Evolutionary conservation across 2,797 vertebrate species (phyloP).

Genomic region (Lagodon rhomboides): DNA sequence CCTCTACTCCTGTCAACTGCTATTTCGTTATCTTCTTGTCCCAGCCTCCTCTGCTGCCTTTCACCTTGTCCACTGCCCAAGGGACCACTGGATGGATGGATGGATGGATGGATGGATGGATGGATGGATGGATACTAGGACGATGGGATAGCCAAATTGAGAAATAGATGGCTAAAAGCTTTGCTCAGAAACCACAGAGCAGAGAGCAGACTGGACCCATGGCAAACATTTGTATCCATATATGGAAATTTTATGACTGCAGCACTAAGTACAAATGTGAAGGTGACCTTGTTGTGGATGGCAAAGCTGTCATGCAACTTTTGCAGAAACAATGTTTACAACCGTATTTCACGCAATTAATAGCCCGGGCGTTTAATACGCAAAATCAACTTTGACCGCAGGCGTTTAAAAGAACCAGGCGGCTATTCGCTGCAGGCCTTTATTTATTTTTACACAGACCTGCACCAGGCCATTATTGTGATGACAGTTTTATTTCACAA

Average conservation of each 20-base stretch:
- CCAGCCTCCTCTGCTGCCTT: conserved; percentile 11
- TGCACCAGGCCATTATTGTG: too few relatives aligned
- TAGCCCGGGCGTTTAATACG: too few relatives aligned
- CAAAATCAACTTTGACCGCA: too few relatives aligned
- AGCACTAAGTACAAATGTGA: neutral
- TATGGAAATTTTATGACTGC: neutral
- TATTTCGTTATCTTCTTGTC: conserved; percentile 27
- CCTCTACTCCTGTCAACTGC: conserved; percentile 14
- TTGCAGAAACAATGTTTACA: neutral
- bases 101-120: conserved; percentile 18
- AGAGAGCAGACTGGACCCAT: neutral
- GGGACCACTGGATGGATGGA: conserved; percentile 11
- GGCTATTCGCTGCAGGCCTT: too few relatives aligned
- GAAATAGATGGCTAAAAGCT: conserved; percentile 2
- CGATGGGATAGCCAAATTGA: conserved; percentile 4
- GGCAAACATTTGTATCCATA: neutral
- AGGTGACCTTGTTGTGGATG: conserved; percentile 3
- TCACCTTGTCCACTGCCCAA: conserved; percentile 16
- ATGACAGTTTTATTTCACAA: too few relatives aligned
- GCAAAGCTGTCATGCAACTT: neutral
- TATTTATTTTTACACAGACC: too few relatives aligned
- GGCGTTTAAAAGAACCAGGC: too few relatives aligned
- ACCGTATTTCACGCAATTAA: too few relatives aligned
- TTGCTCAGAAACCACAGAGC: neutral
- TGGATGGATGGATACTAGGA: conserved; percentile 13